These are phyloP conservation scores for Mobula birostris DNA, from an alignment of 2,113 vertebrate genomes.

Conservation along the genomic window DNA sequence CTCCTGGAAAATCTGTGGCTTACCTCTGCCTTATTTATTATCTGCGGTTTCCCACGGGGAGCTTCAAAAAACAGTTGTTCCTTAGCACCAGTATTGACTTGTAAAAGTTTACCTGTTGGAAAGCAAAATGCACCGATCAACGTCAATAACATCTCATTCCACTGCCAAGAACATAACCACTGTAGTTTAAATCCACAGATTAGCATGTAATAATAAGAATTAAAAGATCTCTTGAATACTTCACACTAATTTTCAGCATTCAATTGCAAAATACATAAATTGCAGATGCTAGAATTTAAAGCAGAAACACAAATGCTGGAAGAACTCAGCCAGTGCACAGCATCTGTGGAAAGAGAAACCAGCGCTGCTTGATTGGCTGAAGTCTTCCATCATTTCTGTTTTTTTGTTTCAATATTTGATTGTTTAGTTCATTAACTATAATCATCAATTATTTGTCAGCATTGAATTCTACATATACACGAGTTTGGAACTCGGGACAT, in stretches of 20 bases:
- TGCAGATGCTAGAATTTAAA: no score
- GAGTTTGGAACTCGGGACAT: neutral
- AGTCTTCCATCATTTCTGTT: no score
- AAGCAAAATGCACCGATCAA: slow-evolving; percentile 9
- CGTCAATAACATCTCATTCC: no score
- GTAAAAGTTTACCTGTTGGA: slow-evolving; percentile 84
- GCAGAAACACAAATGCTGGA: no score
- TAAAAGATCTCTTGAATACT: neutral
- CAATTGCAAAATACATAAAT: no score
- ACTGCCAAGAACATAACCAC: neutral
- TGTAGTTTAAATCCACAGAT: neutral
- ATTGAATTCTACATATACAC: neutral
- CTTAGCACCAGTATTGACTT: slow-evolving; percentile 93
- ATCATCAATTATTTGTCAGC: neutral
- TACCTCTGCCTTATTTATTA: slow-evolving; percentile 80
- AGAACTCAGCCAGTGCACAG: no score
- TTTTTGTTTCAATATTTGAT: neutral
- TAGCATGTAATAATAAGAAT: neutral
- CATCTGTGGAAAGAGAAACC: no score
- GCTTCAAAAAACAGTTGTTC: slow-evolving; percentile 97
- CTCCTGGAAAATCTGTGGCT: slow-evolving; percentile 37
- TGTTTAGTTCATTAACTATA: neutral
- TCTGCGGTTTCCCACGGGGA: slow-evolving; percentile 88
- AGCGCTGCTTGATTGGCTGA: no score
- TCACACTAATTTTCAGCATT: neutral